Evolutionary conservation across 2,113 vertebrate genomes (phyloP), one percentile per base, ranked within the genome.

Genomic region (Atractosteus spatula): DNA sequence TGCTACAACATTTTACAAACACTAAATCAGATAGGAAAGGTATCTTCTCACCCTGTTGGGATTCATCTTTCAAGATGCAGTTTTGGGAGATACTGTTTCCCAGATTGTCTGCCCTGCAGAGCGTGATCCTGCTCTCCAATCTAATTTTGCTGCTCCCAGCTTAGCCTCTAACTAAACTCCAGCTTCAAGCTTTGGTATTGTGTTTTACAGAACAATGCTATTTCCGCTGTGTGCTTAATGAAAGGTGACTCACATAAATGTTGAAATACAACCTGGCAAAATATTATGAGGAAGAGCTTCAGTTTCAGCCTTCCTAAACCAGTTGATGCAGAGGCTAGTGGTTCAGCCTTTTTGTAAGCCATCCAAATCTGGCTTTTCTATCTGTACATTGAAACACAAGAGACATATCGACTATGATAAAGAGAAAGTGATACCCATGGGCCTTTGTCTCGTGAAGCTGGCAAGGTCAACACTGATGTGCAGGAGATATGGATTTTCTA

Each of bases 161-260:
- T 64, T 65, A 63, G 69, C 69, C 61, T 69, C 69, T 7, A 68
- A 69, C 42, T 69, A 65, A 57, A 69, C 59, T 59, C 72, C 55
- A 45, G 61, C 63, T 45, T 61, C 41, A 68, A 69, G 65, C 64
- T 47, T 29, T 14, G 4, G 13, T 67, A 69, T 74, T 71, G 59
- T 74, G 59, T 65, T 68, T 68, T 72, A 56, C 55, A 69, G 71
- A 78, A 75, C 66, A 73, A 73, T 70, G 62, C 42, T 13, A 72
- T 75, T 78, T 75, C 77, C 71, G 68, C 67, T 66, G 41, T 75
- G 65, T 59, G 55, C 44, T 62, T 65, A 13, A 65, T 55, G 66
- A 69, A 55, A 66, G 62, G 62, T 70, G 66, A 67, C 8, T 70
- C 70, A 70, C 55, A 62, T 14, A 72, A 62, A 68, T 44, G 41